Conservation (phyloP, 1,140 invertebrate species). For the Arctopsyche grandis region DNA sequence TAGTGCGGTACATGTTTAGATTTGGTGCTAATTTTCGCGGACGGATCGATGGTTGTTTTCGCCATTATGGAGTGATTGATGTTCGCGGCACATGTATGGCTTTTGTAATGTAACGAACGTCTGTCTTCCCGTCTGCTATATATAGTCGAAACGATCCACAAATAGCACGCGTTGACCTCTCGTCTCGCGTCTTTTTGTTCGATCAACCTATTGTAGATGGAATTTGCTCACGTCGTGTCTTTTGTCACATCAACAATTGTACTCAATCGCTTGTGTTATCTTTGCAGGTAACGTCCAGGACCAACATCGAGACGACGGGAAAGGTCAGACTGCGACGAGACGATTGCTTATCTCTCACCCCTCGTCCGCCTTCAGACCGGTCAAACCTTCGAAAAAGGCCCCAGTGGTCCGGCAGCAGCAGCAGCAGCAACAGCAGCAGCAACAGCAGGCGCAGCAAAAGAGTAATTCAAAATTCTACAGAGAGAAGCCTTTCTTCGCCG, state of each 20-base stretch:
- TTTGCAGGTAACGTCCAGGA: slow-evolving; percentile 32
- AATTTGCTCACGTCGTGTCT: not conserved
- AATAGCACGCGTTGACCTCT: slow-evolving; percentile 32
- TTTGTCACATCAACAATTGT: not conserved
- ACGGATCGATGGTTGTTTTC: slow-evolving; percentile 1
- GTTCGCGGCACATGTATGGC: slow-evolving; percentile 4
- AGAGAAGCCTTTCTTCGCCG: slow-evolving; percentile 50
- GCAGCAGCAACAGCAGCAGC: not conserved
- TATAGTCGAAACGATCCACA: slow-evolving; percentile 6
- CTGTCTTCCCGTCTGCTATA: slow-evolving; percentile 21
- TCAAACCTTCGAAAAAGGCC: slow-evolving; percentile 37
- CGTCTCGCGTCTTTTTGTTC: slow-evolving; percentile 13
- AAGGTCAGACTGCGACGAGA: not conserved
- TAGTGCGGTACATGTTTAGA: too few relatives aligned
- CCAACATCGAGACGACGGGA: not conserved
- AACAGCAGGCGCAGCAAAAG: slow-evolving; percentile 7
- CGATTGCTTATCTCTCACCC: not conserved
- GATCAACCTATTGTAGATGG: not conserved
- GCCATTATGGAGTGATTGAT: slow-evolving; percentile 18
- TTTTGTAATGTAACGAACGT: slow-evolving; percentile 16
- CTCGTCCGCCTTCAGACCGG: slow-evolving; percentile 45
- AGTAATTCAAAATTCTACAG: slow-evolving; percentile 31
- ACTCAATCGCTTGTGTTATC: not conserved
- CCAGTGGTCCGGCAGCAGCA: too few relatives aligned
- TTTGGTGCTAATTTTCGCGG: not conserved